Percentiles rank a stretch among this genome's conserved stretches.
phyloP scores from a whole-genome alignment of 2,797 vertebrate genomes.

The Saxicola maurus region DNA sequence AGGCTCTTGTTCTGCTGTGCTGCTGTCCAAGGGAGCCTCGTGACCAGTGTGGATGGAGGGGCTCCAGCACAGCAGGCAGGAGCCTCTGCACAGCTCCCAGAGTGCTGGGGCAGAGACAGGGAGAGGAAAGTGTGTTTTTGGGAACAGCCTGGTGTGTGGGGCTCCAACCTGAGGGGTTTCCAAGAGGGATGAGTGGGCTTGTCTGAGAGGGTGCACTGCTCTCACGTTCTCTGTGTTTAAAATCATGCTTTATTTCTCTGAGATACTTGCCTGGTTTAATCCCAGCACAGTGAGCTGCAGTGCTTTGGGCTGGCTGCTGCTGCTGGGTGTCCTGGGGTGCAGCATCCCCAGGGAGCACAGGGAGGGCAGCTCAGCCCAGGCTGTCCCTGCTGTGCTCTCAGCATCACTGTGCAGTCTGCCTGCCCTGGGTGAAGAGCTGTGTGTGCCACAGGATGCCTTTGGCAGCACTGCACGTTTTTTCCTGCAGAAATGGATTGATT shows the following conservation, averaged over 20 bases:
- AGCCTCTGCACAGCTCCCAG: neutral
- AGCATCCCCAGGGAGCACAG: accelerated
- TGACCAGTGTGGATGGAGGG: neutral
- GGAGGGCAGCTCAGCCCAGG: neutral
- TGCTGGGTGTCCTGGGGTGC: accelerated
- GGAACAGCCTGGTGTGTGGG: neutral
- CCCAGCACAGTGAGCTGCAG: neutral
- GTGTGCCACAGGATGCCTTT: neutral
- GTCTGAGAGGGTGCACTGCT: neutral
- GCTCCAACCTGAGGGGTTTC: neutral
- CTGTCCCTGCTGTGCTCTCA: neutral
- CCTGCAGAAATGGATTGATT: neutral
- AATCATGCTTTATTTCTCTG: neutral
- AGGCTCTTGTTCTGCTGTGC: neutral
- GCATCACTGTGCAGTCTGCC: neutral
- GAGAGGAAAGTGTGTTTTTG: accelerated
- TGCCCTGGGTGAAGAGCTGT: neutral
- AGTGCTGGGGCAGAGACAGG: neutral
- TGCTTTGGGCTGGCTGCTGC: neutral
- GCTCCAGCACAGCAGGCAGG: neutral
- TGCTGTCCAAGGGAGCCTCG: neutral
- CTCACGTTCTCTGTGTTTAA: neutral
- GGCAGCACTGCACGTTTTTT: neutral
- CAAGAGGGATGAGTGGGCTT: neutral
- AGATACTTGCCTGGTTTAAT: neutral